Evolutionary conservation across 2,797 vertebrate species (phyloP).

Genomic region (Epinephelus awoara): DNA sequence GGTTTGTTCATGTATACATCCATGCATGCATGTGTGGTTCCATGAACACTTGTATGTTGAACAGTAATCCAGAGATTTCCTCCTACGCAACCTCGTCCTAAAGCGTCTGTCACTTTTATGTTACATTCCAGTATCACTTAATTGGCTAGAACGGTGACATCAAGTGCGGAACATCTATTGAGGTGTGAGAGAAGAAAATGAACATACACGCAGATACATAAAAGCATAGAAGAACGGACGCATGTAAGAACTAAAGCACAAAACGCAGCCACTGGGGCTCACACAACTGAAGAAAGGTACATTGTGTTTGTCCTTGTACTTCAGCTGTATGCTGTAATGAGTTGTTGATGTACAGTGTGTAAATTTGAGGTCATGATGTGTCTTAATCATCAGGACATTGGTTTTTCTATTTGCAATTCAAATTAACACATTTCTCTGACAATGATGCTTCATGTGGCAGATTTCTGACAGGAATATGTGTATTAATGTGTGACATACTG

Average conservation of each 20-base stretch:
- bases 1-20: constrained; percentile 4
- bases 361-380: constrained; percentile 36
- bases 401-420: constrained; percentile 32
- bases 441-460: constrained; percentile 1
- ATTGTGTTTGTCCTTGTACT: constrained; percentile 37
- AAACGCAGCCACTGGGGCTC: neutral
- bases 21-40: constrained; percentile 15
- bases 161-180: constrained; percentile 32
- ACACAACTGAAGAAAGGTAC: constrained; percentile 6
- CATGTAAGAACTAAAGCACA: neutral
- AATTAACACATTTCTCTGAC: constrained; percentile 32
- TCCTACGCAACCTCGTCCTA: constrained; percentile 12
- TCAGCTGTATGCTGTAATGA: constrained; percentile 52
- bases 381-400: constrained; percentile 29
- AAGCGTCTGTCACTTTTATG: constrained; percentile 46
- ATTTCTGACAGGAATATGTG: neutral
- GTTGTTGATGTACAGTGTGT: constrained; percentile 46
- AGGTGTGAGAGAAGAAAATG: neutral
- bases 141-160: constrained; percentile 44
- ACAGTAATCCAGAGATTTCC: constrained; percentile 32
- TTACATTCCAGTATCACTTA: constrained; percentile 41
- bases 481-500: neutral
- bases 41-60: constrained; percentile 15
- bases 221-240: neutral
- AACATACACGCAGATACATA: neutral